phyloP scores from a whole-genome alignment of 2,888 invertebrate species.

The Acrobasis repandana region DNA sequence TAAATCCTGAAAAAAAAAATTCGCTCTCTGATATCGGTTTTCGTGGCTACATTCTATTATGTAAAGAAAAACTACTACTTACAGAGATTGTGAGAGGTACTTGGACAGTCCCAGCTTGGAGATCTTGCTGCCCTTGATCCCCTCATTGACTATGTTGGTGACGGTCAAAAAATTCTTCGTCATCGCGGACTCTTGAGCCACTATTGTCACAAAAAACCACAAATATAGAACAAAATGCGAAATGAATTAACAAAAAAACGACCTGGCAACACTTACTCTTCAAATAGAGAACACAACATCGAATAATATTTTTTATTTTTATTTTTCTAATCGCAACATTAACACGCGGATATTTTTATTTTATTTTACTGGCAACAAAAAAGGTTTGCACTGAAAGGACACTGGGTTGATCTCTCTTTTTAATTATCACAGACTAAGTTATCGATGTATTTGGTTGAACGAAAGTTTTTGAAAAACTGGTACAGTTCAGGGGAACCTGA shows the following conservation, averaged over 20 bases:
- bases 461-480: slow-evolving; percentile 34
- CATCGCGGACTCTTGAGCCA: slow-evolving; percentile 77
- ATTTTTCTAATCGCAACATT: slow-evolving; percentile 59
- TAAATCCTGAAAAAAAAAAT: too few relatives aligned
- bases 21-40: too few relatives aligned
- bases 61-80: slow-evolving; percentile 76
- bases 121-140: slow-evolving; percentile 89
- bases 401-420: slow-evolving; percentile 49
- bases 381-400: slow-evolving; percentile 40
- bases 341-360: slow-evolving; percentile 64
- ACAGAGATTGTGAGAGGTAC: slow-evolving; percentile 91
- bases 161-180: slow-evolving; percentile 84
- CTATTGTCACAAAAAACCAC: slow-evolving; percentile 53
- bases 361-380: slow-evolving; percentile 39
- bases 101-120: slow-evolving; percentile 88
- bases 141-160: slow-evolving; percentile 86
- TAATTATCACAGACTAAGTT: slow-evolving; percentile 61
- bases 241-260: slow-evolving; percentile 36
- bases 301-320: slow-evolving; percentile 59
- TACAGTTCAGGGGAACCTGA: slow-evolving; percentile 46
- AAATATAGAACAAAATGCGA: slow-evolving; percentile 40
- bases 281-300: slow-evolving; percentile 70
- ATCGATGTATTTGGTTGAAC: slow-evolving; percentile 50
- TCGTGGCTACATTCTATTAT: too few relatives aligned
- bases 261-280: slow-evolving; percentile 64